phyloP scores from a whole-genome alignment of 2,113 vertebrate genomes.

The Triplophysa dalaica region DNA sequence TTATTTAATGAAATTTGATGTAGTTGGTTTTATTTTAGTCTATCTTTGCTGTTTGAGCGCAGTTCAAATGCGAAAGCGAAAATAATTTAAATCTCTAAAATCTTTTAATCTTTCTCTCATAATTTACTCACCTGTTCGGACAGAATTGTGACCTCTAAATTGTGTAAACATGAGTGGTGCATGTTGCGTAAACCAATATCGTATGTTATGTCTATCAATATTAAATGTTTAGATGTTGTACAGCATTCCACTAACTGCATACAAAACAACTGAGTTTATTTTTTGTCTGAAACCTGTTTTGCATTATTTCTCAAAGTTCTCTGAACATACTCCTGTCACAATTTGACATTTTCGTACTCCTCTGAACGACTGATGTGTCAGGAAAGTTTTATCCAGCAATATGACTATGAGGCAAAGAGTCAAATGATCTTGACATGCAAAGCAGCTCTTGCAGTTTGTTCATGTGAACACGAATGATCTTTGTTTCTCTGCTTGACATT shows the following conservation, averaged over 20 bases:
- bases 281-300: neutral
- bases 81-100: too few relatives aligned
- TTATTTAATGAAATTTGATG: too few relatives aligned
- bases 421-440: constrained; percentile 25
- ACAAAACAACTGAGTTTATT: neutral
- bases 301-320: constrained; percentile 2
- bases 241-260: neutral
- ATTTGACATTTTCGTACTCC: constrained; percentile 5
- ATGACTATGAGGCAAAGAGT: constrained; percentile 4
- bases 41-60: too few relatives aligned
- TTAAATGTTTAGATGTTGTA: neutral
- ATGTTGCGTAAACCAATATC: neutral
- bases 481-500: neutral
- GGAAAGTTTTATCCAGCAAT: constrained; percentile 27
- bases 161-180: too few relatives aligned
- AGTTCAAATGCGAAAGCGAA: too few relatives aligned
- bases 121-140: too few relatives aligned
- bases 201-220: neutral
- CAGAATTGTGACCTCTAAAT: too few relatives aligned
- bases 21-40: too few relatives aligned
- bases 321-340: constrained; percentile 9
- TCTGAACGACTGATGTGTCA: constrained; percentile 29
- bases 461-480: neutral
- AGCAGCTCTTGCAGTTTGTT: neutral
- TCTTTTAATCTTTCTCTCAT: too few relatives aligned